Conservation (phyloP, 2,113 vertebrate genomes). For the Nannobrachium achirus region DNA sequence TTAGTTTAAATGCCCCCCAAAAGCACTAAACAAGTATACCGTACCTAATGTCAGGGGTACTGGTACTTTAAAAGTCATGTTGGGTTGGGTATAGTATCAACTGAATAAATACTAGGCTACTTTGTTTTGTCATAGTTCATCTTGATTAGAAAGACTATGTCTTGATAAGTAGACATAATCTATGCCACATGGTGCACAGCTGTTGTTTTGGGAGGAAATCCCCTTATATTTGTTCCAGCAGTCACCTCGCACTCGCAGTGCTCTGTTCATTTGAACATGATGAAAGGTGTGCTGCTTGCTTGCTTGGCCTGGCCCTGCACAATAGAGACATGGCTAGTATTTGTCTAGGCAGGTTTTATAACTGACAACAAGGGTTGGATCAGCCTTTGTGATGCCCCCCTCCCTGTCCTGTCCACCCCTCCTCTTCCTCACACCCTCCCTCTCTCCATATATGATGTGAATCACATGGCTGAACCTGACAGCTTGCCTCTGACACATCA, state of each 20-base stretch:
- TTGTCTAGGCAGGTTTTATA: slow-evolving; percentile 70
- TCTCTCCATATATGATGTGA: slow-evolving; percentile 48
- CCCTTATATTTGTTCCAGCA: slow-evolving; percentile 28
- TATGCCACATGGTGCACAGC: slow-evolving; percentile 6
- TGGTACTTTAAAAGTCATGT: too few species aligned
- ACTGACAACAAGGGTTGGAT: slow-evolving; percentile 66
- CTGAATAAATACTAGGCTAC: too few species aligned
- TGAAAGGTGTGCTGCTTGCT: slow-evolving; percentile 55
- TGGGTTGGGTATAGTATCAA: too few species aligned
- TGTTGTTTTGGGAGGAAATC: slow-evolving; percentile 19
- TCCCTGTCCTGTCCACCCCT: neutral
- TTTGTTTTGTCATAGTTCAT: slow-evolving; percentile 12
- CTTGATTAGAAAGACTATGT: slow-evolving; percentile 37
- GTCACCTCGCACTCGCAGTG: slow-evolving; percentile 15
- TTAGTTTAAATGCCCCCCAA: slow-evolving; percentile 19
- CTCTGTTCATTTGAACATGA: slow-evolving; percentile 33
- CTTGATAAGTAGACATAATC: slow-evolving; percentile 4
- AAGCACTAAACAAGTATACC: too few species aligned
- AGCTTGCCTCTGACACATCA: slow-evolving; percentile 79
- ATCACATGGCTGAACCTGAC: slow-evolving; percentile 77
- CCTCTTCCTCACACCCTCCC: slow-evolving; percentile 40
- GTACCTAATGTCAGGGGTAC: neutral
- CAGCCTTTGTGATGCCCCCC: slow-evolving; percentile 64
- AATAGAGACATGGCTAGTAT: slow-evolving; percentile 45
- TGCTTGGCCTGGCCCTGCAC: too few species aligned